Evolutionary conservation across 2,888 invertebrate genomes (phyloP).

Genomic region (Nebria salina): DNA sequence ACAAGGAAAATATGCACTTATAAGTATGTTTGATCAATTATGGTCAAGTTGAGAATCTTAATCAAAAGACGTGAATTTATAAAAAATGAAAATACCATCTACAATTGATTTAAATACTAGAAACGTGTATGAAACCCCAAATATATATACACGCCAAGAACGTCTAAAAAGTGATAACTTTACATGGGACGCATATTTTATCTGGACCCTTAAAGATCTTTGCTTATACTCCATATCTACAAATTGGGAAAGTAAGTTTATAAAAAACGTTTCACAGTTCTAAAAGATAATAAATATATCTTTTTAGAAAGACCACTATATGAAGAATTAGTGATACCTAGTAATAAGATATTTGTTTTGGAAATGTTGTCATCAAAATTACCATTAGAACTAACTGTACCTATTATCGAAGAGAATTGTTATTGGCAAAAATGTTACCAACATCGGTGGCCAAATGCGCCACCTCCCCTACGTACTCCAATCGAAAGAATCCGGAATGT

Average conservation of each 20-base stretch:
- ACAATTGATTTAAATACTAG: slow-evolving; percentile 54
- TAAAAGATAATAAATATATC: background rate
- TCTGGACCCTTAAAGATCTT: slow-evolving; percentile 53
- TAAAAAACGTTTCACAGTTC: background rate
- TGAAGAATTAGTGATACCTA: slow-evolving; percentile 53
- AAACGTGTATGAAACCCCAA: slow-evolving; percentile 50
- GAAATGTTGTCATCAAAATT: slow-evolving; percentile 55
- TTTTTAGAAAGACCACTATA: slow-evolving; percentile 53
- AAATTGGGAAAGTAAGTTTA: slow-evolving; percentile 54
- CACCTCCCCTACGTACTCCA: slow-evolving; percentile 45
- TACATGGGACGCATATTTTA: slow-evolving; percentile 51
- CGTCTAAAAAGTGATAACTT: slow-evolving; percentile 51
- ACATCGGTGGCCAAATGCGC: slow-evolving; percentile 55
- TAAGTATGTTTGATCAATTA: background rate
- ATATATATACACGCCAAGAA: slow-evolving; percentile 37
- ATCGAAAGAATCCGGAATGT: background rate
- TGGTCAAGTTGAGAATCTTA: background rate
- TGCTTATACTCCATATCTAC: slow-evolving; percentile 54
- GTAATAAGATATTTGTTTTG: slow-evolving; percentile 54
- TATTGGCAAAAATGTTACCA: slow-evolving; percentile 58
- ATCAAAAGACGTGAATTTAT: background rate
- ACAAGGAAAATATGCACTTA: background rate
- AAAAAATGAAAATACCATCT: slow-evolving; percentile 53
- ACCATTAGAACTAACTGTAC: slow-evolving; percentile 55
- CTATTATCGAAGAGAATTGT: slow-evolving; percentile 55